These are phyloP conservation scores for Zosterops lateralis DNA, from an alignment of 2,113 vertebrate genomes.

Conservation along the genomic window DNA sequence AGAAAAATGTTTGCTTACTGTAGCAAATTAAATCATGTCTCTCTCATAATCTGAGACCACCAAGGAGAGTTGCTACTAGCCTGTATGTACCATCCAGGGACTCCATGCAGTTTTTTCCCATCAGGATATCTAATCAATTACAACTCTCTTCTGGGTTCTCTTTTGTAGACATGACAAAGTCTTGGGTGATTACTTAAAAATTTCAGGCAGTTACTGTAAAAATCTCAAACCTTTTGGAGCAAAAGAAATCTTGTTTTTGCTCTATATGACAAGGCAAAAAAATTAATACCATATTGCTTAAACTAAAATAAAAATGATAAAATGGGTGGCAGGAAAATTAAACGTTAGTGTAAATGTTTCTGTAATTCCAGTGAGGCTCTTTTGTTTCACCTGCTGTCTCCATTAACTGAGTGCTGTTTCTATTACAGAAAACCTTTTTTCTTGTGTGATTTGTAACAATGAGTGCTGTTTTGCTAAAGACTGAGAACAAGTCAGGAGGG, in stretches of 20 bases:
- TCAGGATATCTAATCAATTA: neutral
- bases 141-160: neutral
- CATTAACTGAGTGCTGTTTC: neutral
- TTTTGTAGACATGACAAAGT: neutral
- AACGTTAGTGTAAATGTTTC: neutral
- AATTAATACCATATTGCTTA: neutral
- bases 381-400: neutral
- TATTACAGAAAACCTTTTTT: neutral
- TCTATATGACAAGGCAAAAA: neutral
- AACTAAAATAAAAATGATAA: neutral
- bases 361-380: neutral
- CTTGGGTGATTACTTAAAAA: neutral
- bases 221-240: neutral
- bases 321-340: neutral
- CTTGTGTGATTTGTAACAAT: neutral
- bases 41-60: neutral
- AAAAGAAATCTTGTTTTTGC: neutral
- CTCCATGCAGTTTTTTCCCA: neutral
- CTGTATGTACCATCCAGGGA: neutral
- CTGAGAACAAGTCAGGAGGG: neutral
- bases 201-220: neutral
- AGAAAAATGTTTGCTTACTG: neutral
- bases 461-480: neutral
- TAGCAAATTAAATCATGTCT: neutral
- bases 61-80: neutral